Evolutionary conservation across 2,113 vertebrate genomes (phyloP).

Genomic region (Eclectus roratus): DNA sequence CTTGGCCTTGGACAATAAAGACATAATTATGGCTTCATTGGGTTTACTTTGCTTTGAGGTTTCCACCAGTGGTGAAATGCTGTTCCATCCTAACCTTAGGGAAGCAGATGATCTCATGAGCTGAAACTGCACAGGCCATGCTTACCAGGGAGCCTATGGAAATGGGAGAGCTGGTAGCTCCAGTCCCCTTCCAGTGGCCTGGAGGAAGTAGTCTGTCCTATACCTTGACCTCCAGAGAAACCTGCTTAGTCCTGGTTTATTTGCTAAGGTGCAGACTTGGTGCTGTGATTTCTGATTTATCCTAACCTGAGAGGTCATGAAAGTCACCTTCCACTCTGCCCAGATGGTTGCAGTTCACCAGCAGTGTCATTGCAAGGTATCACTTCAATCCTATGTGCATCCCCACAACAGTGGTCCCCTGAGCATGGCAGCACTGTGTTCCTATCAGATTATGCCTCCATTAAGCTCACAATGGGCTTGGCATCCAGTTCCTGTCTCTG

Average conservation of each 20-base stretch:
- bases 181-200: not conserved
- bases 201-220: not conserved
- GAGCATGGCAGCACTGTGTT: not conserved
- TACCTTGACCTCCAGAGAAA: not conserved
- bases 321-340: not conserved
- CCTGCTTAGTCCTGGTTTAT: not conserved
- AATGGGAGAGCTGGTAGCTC: not conserved
- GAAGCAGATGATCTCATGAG: constrained; percentile 39
- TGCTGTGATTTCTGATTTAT: not conserved
- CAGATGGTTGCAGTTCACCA: not conserved
- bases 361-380: not conserved
- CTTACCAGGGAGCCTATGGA: not conserved
- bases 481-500: not conserved
- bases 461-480: not conserved
- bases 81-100: constrained; percentile 36
- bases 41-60: constrained; percentile 12
- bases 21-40: constrained; percentile 34
- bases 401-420: not conserved
- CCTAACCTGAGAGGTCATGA: too few species aligned
- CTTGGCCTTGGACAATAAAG: constrained; percentile 47
- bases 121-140: not conserved
- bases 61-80: constrained; percentile 37
- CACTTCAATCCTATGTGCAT: rapidly evolving
- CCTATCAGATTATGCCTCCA: not conserved
- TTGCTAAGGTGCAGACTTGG: not conserved